phyloP scores from a whole-genome alignment of 2,797 vertebrate species.

The Aplochiton taeniatus region DNA sequence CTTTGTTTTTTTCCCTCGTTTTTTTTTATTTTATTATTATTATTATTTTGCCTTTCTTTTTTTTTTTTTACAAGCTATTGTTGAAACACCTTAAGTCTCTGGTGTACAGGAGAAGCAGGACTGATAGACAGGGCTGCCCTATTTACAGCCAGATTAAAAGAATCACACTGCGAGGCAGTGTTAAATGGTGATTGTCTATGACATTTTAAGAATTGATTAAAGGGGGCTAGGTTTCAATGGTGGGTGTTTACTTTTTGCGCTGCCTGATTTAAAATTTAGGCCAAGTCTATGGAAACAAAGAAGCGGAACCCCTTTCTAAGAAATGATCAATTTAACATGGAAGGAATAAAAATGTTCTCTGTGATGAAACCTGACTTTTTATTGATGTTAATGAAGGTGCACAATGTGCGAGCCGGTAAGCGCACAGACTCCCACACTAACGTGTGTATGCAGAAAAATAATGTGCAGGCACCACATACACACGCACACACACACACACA shows the following conservation, averaged over 20 bases:
- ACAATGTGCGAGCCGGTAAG: background rate
- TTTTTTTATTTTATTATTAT: constrained; percentile 17
- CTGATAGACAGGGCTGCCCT: constrained; percentile 83
- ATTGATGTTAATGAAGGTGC: constrained; percentile 13
- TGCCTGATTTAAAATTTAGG: constrained; percentile 11
- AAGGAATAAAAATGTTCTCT: constrained; percentile 41
- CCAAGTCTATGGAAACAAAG: constrained; percentile 43
- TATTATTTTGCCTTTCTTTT: constrained; percentile 20
- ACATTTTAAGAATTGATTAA: constrained; percentile 79
- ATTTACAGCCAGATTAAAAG: constrained; percentile 83
- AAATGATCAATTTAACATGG: constrained; percentile 60
- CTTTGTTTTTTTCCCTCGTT: constrained; percentile 53
- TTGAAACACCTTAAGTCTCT: constrained; percentile 85
- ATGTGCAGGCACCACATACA: too few relatives aligned
- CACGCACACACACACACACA: too few relatives aligned
- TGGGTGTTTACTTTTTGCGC: constrained; percentile 35
- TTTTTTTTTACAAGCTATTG: constrained; percentile 68
- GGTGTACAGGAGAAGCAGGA: constrained; percentile 70
- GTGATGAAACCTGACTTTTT: constrained; percentile 28
- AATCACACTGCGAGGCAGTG: constrained; percentile 75
- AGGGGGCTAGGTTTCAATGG: constrained; percentile 78
- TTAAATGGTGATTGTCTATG: constrained; percentile 79
- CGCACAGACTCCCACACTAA: constrained; percentile 4
- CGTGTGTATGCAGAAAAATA: constrained; percentile 9
- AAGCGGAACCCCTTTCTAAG: constrained; percentile 25